These are phyloP conservation scores for Recurvirostra avosetta DNA, from an alignment of 2,113 vertebrate species.

Conservation along the genomic window DNA sequence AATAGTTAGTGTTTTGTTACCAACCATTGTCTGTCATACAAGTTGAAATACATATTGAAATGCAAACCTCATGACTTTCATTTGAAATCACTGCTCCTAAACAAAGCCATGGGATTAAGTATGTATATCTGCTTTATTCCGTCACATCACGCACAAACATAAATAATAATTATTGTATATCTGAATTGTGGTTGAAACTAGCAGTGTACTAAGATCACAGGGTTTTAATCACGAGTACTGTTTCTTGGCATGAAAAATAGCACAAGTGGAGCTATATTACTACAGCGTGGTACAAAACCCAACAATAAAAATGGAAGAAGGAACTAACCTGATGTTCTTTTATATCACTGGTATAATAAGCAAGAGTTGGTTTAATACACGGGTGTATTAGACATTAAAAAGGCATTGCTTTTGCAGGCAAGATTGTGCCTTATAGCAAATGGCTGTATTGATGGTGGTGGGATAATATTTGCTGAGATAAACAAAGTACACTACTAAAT, in stretches of 20 bases:
- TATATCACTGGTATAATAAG: background rate
- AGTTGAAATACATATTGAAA: background rate
- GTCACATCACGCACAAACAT: background rate
- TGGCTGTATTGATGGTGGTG: background rate
- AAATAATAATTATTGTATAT: background rate
- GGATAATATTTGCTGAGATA: background rate
- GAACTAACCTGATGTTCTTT: background rate
- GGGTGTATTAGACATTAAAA: background rate
- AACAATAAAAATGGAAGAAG: background rate
- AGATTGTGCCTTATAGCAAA: background rate
- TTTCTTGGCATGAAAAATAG: background rate
- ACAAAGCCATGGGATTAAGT: background rate
- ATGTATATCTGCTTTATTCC: background rate
- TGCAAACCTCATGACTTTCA: background rate
- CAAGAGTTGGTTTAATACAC: background rate
- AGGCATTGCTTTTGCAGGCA: background rate
- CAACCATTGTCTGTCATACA: background rate
- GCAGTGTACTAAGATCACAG: background rate
- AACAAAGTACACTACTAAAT: background rate
- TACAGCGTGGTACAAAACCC: background rate
- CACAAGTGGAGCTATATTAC: background rate
- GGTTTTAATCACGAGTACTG: background rate
- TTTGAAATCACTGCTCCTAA: background rate
- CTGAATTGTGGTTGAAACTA: background rate
- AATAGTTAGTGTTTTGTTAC: background rate